Evolutionary conservation across 2,113 vertebrate genomes (phyloP).

Genomic region (Puntigrus tetrazona): DNA sequence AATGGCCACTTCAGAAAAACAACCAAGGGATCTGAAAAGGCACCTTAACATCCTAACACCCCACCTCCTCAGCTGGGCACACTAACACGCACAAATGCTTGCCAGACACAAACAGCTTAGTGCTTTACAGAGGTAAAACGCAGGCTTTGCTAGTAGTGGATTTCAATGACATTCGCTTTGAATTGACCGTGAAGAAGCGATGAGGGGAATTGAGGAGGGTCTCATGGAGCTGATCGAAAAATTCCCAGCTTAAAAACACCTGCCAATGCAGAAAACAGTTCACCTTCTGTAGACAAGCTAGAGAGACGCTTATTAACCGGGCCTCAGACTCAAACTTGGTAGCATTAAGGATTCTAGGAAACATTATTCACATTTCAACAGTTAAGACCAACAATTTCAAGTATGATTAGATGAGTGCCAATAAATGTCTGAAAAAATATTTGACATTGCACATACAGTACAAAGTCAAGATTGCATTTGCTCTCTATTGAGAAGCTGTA

Average conservation of each 20-base stretch:
- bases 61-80: slow-evolving; percentile 4
- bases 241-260: slow-evolving; percentile 63
- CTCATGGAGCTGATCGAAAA: slow-evolving; percentile 24
- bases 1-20: slow-evolving; percentile 56
- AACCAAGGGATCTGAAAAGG: slow-evolving; percentile 39
- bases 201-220: background rate
- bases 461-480: background rate
- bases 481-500: slow-evolving; percentile 8
- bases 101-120: slow-evolving; percentile 6
- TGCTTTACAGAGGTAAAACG: slow-evolving; percentile 21
- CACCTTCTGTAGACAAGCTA: slow-evolving; percentile 60
- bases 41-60: slow-evolving; percentile 35
- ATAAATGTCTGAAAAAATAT: background rate
- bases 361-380: slow-evolving; percentile 10
- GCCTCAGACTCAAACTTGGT: slow-evolving; percentile 55
- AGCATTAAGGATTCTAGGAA: slow-evolving; percentile 8
- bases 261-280: slow-evolving; percentile 60
- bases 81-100: background rate
- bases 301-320: slow-evolving; percentile 64
- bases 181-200: slow-evolving; percentile 45
- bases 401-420: background rate
- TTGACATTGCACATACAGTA: background rate
- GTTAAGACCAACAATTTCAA: background rate
- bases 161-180: slow-evolving; percentile 53
- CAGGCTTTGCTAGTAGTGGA: slow-evolving; percentile 20